A percentile compares a stretch with the other conserved stretches of the same genome.
Evolutionary conservation across 1,140 invertebrate species (phyloP).

Genomic region (Episyrphus balteatus): DNA sequence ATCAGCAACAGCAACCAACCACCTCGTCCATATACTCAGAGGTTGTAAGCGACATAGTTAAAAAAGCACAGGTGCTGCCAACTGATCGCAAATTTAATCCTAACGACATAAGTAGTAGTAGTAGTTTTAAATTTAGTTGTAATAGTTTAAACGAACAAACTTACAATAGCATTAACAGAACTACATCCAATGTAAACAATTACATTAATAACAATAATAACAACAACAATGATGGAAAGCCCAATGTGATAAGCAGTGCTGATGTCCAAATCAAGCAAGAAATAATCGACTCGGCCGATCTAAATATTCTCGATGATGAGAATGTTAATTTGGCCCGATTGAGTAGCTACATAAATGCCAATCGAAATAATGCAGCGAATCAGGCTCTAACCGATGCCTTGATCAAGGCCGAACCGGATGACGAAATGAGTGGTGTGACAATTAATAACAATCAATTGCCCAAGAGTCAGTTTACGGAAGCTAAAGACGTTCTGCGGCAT

Average conservation of each 20-base stretch:
- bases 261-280: conserved; percentile 27
- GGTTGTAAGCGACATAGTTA: not conserved
- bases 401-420: not conserved
- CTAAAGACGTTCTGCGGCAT: too few species aligned
- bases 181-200: not conserved
- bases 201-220: conserved; percentile 4
- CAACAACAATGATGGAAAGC: conserved; percentile 30
- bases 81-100: conserved; percentile 8
- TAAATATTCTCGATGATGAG: conserved; percentile 28
- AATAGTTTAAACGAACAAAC: not conserved
- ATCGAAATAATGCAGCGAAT: conserved; percentile 11
- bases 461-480: too few species aligned
- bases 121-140: conserved; percentile 15
- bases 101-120: conserved; percentile 27
- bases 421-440: too few species aligned
- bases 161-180: not conserved
- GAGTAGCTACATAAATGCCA: conserved; percentile 28
- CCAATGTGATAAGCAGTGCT: conserved; percentile 31
- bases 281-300: conserved; percentile 21
- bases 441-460: too few species aligned
- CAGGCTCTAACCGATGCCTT: conserved; percentile 9
- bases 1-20: conserved; percentile 11
- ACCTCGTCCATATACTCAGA: not conserved
- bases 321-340: conserved; percentile 33
- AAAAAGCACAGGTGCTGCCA: not conserved